Percentiles rank a stretch among this genome's conserved stretches.
These are phyloP conservation scores for Columba janthina DNA, from an alignment of 2,113 vertebrate genomes.

Conservation along the genomic window DNA sequence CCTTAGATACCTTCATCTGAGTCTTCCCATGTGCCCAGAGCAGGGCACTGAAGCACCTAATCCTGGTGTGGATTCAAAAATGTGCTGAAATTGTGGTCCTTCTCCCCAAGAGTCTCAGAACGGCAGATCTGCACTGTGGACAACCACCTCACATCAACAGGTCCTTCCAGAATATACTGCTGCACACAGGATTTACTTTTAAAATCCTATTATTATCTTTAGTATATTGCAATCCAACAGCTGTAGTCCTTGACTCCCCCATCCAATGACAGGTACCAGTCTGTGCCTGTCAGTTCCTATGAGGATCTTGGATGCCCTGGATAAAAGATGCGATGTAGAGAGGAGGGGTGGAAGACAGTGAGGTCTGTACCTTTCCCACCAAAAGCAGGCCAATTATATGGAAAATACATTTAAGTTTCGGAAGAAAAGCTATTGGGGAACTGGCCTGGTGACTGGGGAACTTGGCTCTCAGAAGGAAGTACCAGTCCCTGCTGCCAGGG, in stretches of 20 bases:
- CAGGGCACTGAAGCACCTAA: neutral
- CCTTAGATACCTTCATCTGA: neutral
- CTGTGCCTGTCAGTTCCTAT: neutral
- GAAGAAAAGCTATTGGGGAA: neutral
- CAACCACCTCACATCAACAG: neutral
- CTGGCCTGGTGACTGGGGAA: neutral
- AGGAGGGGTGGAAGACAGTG: neutral
- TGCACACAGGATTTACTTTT: neutral
- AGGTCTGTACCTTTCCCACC: neutral
- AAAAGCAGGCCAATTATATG: neutral
- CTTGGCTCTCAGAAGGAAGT: neutral
- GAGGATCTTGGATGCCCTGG: neutral
- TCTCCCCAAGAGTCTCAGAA: neutral
- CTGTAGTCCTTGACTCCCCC: neutral
- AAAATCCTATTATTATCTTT: neutral
- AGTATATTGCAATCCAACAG: neutral
- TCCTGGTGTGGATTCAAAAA: neutral
- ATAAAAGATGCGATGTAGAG: neutral
- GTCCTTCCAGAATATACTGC: neutral
- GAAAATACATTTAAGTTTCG: neutral
- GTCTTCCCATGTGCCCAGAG: fast-evolving
- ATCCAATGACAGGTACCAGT: fast-evolving
- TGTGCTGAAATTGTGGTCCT: neutral
- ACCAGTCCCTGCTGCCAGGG: neutral
- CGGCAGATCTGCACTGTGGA: neutral